Evolutionary conservation across 2,888 invertebrate species (phyloP).

Genomic region (Saturnia pavonia): DNA sequence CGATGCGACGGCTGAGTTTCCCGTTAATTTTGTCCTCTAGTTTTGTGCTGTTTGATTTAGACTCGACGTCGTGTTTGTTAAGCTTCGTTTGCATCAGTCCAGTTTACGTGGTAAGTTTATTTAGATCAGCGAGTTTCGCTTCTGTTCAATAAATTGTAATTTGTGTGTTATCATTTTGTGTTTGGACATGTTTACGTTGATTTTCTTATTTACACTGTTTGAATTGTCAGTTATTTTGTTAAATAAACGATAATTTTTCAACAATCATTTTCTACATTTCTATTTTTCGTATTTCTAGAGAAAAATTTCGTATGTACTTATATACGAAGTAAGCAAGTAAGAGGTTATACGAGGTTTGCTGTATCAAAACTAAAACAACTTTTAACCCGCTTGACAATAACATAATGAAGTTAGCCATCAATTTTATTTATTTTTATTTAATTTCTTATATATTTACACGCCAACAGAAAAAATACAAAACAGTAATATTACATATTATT

Average conservation of each 20-base stretch:
- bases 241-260: too few relatives aligned
- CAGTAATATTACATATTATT: too few relatives aligned
- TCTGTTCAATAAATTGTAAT: constrained; percentile 2
- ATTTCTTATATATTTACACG: too few relatives aligned
- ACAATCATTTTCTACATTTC: background rate
- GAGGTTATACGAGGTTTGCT: too few relatives aligned
- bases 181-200: background rate
- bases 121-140: constrained; percentile 4
- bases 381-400: too few relatives aligned
- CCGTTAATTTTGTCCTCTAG: constrained; percentile 23
- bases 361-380: too few relatives aligned
- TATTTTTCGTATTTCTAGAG: too few relatives aligned
- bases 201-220: background rate
- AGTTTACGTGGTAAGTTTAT: background rate
- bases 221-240: background rate
- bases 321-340: too few relatives aligned
- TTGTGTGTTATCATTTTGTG: background rate
- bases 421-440: too few relatives aligned
- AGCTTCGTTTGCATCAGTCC: constrained; percentile 7
- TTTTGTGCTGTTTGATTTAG: constrained; percentile 18
- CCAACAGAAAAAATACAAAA: too few relatives aligned
- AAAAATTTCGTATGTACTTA: too few relatives aligned
- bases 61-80: constrained; percentile 6
- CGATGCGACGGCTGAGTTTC: background rate
- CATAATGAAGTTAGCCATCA: too few relatives aligned